A percentile compares a stretch with the other conserved stretches of the same genome.
Conservation (phyloP, 2,888 invertebrate genomes). For the Ormia ochracea region DNA sequence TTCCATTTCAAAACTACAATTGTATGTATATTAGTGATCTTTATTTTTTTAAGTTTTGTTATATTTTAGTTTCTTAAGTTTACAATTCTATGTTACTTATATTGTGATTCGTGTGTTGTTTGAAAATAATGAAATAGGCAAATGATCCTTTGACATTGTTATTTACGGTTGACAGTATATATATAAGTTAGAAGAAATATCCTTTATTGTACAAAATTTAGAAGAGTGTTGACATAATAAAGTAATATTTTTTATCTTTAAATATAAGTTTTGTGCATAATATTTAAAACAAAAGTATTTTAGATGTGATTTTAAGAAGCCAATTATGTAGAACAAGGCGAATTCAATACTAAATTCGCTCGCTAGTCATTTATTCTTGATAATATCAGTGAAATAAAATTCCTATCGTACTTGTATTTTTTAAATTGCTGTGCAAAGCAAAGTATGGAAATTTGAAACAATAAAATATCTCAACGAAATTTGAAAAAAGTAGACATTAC, state of each 20-base stretch:
- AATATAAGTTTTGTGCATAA: slow-evolving; percentile 9
- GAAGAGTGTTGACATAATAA: slow-evolving; percentile 51
- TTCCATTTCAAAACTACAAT: not conserved
- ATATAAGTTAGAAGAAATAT: slow-evolving; percentile 1
- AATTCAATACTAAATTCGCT: too few relatives aligned
- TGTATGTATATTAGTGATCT: not conserved
- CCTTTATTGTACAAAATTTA: slow-evolving; percentile 41
- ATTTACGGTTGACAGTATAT: not conserved
- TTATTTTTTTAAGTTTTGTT: not conserved
- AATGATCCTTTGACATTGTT: slow-evolving; percentile 4
- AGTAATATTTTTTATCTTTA: slow-evolving; percentile 49
- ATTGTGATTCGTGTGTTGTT: slow-evolving; percentile 19
- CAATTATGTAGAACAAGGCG: too few relatives aligned
- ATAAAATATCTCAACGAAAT: too few relatives aligned
- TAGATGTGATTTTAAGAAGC: too few relatives aligned
- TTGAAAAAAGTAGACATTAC: too few relatives aligned
- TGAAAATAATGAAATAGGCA: slow-evolving; percentile 6
- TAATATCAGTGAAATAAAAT: too few relatives aligned
- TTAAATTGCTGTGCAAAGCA: too few relatives aligned
- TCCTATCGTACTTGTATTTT: too few relatives aligned
- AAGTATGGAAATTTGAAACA: too few relatives aligned
- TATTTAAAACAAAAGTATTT: too few relatives aligned
- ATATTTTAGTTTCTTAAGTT: not conserved
- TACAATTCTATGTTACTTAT: not conserved
- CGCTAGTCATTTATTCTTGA: too few relatives aligned